Evolutionary conservation across 1,140 invertebrate genomes (phyloP).

Genomic region (Lycorma delicatula): DNA sequence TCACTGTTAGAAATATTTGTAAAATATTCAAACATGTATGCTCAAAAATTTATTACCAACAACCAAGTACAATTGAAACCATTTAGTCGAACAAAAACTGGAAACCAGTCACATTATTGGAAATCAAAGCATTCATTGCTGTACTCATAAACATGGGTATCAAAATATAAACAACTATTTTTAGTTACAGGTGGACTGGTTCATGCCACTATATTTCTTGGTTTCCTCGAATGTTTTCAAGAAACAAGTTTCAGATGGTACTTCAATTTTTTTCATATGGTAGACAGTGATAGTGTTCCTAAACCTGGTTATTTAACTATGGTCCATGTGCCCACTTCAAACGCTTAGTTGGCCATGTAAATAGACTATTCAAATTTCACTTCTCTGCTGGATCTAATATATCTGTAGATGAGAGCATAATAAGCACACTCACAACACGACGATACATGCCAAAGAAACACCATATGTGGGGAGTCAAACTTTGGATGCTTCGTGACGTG

Average conservation of each 20-base stretch:
- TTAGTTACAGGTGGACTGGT: neutral
- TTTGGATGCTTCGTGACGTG: slow-evolving; percentile 18
- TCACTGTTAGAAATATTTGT: slow-evolving; percentile 3
- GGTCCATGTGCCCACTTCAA: slow-evolving; percentile 14
- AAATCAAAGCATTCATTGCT: slow-evolving; percentile 8
- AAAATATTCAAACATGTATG: slow-evolving; percentile 11
- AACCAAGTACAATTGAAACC: neutral
- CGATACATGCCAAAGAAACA: slow-evolving; percentile 21
- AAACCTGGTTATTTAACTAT: neutral
- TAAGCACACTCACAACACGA: slow-evolving; percentile 16
- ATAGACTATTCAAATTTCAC: slow-evolving; percentile 11
- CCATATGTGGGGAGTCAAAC: slow-evolving; percentile 21
- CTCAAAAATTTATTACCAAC: neutral
- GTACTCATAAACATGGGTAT: slow-evolving; percentile 14
- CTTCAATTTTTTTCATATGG: slow-evolving; percentile 17
- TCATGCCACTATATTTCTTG: slow-evolving; percentile 6
- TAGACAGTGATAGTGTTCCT: neutral
- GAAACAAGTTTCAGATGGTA: slow-evolving; percentile 15
- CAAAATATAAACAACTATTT: no score
- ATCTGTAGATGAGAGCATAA: slow-evolving; percentile 20
- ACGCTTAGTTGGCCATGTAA: slow-evolving; percentile 11
- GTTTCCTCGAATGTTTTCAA: slow-evolving; percentile 15
- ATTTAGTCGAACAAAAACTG: neutral
- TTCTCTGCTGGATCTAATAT: slow-evolving; percentile 2
- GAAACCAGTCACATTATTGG: slow-evolving; percentile 6